These are phyloP conservation scores for Sprattus sprattus DNA, from an alignment of 2,113 vertebrate species.

Conservation along the genomic window DNA sequence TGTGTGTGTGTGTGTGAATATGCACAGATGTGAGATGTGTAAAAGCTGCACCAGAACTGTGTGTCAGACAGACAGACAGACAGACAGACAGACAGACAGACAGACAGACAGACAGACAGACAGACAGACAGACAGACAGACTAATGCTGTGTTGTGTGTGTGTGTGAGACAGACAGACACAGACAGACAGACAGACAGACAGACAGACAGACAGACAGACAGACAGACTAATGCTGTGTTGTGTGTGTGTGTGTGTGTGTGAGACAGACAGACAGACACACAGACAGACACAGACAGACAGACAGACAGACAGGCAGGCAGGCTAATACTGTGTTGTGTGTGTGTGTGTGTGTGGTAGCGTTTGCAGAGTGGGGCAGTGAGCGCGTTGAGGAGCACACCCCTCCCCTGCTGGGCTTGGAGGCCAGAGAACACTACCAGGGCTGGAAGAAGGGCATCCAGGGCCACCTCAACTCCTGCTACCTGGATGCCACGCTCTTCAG, in stretches of 20 bases:
- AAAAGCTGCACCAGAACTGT: neutral
- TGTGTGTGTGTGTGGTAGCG: neutral
- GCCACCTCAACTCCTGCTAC: conserved; percentile 84
- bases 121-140: too few relatives aligned
- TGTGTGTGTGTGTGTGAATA: neutral
- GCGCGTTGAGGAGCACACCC: conserved; percentile 74
- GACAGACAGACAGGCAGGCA: too few relatives aligned
- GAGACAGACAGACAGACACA: too few relatives aligned
- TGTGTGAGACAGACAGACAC: too few relatives aligned
- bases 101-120: too few relatives aligned
- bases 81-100: too few relatives aligned
- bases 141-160: too few relatives aligned
- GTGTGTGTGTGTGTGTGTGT: neutral
- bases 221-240: too few relatives aligned
- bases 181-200: too few relatives aligned
- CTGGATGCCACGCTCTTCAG: conserved; percentile 79
- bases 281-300: too few relatives aligned
- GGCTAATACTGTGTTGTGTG: neutral
- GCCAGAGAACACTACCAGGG: conserved; percentile 68
- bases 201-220: too few relatives aligned
- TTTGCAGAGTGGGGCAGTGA: conserved; percentile 73
- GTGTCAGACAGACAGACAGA: too few relatives aligned
- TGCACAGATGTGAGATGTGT: neutral
- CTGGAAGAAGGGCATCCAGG: conserved; percentile 82
- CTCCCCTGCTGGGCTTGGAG: conserved; percentile 61